Evolutionary conservation across 2,888 invertebrate species (phyloP).

Genomic region (Agrypnus murinus): DNA sequence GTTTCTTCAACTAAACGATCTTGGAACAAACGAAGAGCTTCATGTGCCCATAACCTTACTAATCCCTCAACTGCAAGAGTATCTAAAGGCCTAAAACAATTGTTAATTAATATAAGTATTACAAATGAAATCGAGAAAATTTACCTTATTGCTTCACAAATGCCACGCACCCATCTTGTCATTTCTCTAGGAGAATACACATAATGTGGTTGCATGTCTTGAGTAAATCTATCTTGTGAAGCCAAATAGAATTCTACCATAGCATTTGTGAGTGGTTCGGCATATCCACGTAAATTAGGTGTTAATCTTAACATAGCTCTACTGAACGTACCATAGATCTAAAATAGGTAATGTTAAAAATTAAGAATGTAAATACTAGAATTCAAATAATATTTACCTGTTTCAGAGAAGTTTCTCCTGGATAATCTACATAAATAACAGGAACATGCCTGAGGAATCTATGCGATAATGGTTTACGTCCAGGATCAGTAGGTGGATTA

Average conservation of each 20-base stretch:
- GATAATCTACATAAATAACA: constrained; percentile 99
- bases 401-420: constrained; percentile 97
- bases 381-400: constrained; percentile 73
- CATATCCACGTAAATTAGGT: constrained; percentile 92
- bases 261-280: constrained; percentile 97
- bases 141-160: constrained; percentile 95
- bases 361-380: not conserved
- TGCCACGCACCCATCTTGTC: constrained; percentile 99
- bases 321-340: constrained; percentile 99
- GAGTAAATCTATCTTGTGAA: constrained; percentile 98
- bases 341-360: constrained; percentile 51
- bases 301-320: constrained; percentile 97
- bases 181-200: constrained; percentile 99
- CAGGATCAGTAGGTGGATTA: constrained; percentile 99
- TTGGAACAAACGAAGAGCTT: constrained; percentile 97
- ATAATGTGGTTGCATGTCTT: constrained; percentile 99
- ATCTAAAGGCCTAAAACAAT: constrained; percentile 85
- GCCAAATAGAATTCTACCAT: constrained; percentile 99
- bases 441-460: constrained; percentile 95
- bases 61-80: constrained; percentile 93
- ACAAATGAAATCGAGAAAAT: constrained; percentile 6
- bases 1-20: constrained; percentile 94
- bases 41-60: constrained; percentile 99
- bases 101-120: constrained; percentile 23
- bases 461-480: constrained; percentile 92